Percentiles rank a stretch among this genome's conserved stretches.
These are phyloP conservation scores for Neosilurus mollespiculum DNA, from an alignment of 2,797 vertebrate species.

Conservation along the genomic window DNA sequence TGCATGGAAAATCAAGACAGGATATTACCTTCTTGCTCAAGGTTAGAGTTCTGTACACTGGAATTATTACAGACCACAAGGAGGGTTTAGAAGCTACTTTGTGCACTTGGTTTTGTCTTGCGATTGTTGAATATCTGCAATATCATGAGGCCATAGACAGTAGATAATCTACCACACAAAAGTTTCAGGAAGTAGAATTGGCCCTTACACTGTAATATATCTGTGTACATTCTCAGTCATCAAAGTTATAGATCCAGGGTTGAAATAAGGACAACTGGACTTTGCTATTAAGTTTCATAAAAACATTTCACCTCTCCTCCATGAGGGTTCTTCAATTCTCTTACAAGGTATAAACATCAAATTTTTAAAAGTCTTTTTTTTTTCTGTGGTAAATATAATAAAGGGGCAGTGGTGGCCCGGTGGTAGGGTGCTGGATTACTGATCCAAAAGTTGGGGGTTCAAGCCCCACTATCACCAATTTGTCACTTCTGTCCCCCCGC, in stretches of 20 bases:
- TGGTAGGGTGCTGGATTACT: too few relatives aligned
- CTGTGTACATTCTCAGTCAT: too few relatives aligned
- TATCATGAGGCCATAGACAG: neutral
- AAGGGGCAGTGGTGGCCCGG: too few relatives aligned
- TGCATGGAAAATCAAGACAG: slow-evolving; percentile 8
- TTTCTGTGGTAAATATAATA: too few relatives aligned
- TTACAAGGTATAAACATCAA: too few relatives aligned
- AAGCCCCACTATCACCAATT: too few relatives aligned
- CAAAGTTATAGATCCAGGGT: too few relatives aligned
- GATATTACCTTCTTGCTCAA: neutral
- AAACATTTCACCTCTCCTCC: neutral
- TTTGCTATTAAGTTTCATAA: neutral
- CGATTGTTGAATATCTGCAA: neutral
- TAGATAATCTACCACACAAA: neutral
- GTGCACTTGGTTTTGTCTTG: neutral
- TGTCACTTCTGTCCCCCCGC: too few relatives aligned
- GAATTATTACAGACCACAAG: neutral
- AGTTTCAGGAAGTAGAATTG: neutral
- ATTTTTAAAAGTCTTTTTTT: too few relatives aligned
- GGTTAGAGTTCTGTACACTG: neutral
- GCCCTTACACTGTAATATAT: neutral
- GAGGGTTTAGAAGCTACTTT: neutral
- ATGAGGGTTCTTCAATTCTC: too few relatives aligned
- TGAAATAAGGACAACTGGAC: too few relatives aligned
- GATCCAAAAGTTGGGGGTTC: too few relatives aligned